A percentile compares a stretch with the other conserved stretches of the same genome.
phyloP scores from a whole-genome alignment of 2,888 invertebrate genomes.

The Phengaris arion region DNA sequence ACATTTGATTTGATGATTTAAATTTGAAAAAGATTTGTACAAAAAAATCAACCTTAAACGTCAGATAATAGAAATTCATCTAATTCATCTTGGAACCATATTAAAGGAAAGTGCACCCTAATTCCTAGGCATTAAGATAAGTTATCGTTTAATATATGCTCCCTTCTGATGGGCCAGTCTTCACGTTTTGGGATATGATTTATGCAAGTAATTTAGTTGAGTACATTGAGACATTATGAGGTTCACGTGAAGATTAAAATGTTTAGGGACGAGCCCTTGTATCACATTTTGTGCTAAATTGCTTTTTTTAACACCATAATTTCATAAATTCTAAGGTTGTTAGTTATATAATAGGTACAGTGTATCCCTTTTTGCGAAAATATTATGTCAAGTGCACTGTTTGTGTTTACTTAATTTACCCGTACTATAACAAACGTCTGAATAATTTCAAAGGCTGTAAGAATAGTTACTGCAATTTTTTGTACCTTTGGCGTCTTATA shows the following conservation, averaged over 20 bases:
- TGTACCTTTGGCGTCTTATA: too few species aligned
- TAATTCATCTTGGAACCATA: not conserved
- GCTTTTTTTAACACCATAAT: conserved; percentile 40
- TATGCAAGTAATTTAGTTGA: conserved; percentile 78
- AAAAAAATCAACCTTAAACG: conserved; percentile 10
- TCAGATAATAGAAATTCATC: not conserved
- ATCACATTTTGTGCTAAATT: conserved; percentile 49
- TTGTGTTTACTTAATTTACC: too few species aligned
- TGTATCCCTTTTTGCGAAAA: too few species aligned
- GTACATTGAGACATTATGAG: conserved; percentile 74
- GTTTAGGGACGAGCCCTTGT: conserved; percentile 56
- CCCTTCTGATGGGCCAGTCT: conserved; percentile 53
- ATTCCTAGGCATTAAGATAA: not conserved
- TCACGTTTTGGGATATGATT: conserved; percentile 77
- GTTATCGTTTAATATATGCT: not conserved
- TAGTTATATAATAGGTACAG: too few species aligned
- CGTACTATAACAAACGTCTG: too few species aligned
- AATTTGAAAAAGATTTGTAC: conserved; percentile 9
- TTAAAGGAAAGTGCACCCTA: conserved; percentile 21
- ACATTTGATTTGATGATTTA: conserved; percentile 5
- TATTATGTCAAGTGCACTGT: too few species aligned
- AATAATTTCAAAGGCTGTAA: too few species aligned
- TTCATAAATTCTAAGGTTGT: not conserved
- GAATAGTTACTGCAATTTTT: too few species aligned
- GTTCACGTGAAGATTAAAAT: conserved; percentile 61